Percentiles rank a stretch among this genome's conserved stretches.
Evolutionary conservation across 1,140 invertebrate genomes (phyloP).

Genomic region (Drosophila paulistorum): DNA sequence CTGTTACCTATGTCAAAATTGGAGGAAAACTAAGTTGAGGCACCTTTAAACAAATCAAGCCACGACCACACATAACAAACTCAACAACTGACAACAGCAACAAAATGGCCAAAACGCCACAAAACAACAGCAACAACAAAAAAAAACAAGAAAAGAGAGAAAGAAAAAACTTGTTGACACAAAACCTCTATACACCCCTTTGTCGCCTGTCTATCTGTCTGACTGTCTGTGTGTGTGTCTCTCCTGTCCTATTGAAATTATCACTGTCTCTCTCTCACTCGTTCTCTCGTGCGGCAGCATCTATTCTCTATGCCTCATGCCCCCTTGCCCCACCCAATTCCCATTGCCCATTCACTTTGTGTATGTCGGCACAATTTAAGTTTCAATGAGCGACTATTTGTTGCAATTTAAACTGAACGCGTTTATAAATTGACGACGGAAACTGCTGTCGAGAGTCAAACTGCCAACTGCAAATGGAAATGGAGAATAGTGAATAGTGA

Average conservation of each 20-base stretch:
- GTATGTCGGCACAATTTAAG: constrained; percentile 78
- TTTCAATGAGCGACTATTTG: constrained; percentile 82
- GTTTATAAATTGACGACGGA: constrained; percentile 78
- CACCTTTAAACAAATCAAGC: constrained; percentile 78
- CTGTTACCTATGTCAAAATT: constrained; percentile 53
- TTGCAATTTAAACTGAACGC: constrained; percentile 81
- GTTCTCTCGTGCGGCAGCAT: constrained; percentile 2
- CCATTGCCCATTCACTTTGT: constrained; percentile 61
- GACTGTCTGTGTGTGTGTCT: constrained; percentile 26
- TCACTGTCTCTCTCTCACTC: constrained; percentile 7
- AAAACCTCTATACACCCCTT: constrained; percentile 49
- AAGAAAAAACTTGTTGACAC: constrained; percentile 74
- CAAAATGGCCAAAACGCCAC: constrained; percentile 71
- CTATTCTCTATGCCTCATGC: constrained; percentile 34
- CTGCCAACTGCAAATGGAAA: constrained; percentile 33
- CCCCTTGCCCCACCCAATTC: neutral
- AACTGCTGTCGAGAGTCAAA: constrained; percentile 56
- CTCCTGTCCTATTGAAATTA: constrained; percentile 19
- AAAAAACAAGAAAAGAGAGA: constrained; percentile 16
- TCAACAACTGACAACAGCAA: constrained; percentile 67
- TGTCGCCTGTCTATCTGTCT: constrained; percentile 18
- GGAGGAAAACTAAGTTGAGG: constrained; percentile 41
- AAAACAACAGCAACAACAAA: too few relatives aligned
- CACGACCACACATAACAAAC: constrained; percentile 66
- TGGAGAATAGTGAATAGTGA: constrained; percentile 7